These are phyloP conservation scores for Halcyon leucocephala DNA, from an alignment of 2,797 vertebrate species.

Conservation along the genomic window DNA sequence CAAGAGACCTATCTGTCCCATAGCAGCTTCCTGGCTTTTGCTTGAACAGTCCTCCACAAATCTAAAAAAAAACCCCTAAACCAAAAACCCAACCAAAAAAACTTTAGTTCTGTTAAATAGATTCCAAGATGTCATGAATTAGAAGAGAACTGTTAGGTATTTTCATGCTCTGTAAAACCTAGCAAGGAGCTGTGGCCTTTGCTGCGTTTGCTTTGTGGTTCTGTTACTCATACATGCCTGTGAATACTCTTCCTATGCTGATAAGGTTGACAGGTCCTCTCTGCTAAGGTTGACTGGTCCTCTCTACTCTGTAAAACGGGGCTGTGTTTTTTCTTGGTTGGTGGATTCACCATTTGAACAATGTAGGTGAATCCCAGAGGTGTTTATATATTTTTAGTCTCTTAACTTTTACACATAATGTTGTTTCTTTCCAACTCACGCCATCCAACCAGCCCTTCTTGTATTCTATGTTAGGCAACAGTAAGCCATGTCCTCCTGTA, in stretches of 20 bases:
- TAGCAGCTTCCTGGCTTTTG: not conserved
- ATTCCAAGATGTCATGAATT: not conserved
- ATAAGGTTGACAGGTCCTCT: not conserved
- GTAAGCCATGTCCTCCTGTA: not conserved
- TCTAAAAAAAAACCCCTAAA: accelerated
- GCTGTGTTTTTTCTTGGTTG: not conserved
- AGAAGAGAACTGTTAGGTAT: not conserved
- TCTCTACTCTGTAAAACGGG: not conserved
- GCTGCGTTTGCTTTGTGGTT: not conserved
- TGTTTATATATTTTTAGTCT: not conserved
- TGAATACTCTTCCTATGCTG: not conserved
- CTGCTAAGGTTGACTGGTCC: not conserved
- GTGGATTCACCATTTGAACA: not conserved
- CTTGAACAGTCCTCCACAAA: not conserved
- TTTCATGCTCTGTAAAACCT: not conserved
- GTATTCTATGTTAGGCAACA: not conserved
- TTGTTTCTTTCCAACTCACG: not conserved
- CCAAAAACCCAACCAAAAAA: not conserved
- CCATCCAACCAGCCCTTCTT: not conserved
- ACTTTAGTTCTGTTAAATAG: not conserved
- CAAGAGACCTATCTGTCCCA: accelerated
- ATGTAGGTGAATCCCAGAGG: not conserved
- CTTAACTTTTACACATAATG: not conserved
- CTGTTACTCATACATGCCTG: not conserved
- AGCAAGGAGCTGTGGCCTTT: not conserved